Base-by-base conservation (phyloP, 1,140 invertebrate genomes). In the Anadara kagoshimensis region DNA sequence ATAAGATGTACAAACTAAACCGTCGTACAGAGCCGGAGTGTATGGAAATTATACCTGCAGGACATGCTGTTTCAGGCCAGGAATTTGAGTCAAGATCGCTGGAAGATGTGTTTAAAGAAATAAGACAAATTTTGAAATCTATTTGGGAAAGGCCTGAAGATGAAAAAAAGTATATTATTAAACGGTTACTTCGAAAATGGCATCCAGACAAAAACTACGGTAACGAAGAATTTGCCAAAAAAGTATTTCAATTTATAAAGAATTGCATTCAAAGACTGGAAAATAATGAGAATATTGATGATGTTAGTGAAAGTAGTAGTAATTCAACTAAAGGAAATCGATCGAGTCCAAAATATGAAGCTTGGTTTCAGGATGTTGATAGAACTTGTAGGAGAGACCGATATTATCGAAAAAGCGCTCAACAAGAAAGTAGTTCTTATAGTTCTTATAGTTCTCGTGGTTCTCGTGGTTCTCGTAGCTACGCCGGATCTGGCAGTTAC, bases 161-260 rank as follows among this genome's bases (percentile, higher is more conserved):
- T 43, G 80, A 86, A 47, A 72, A 84, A 51, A 84, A 79, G 49
- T 77, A 77, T 43, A 77, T 86, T 24, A 73, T 85, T 12, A 86
- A 86, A 69, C 68, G 86, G 49, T 45, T 88, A 1, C 56, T 86
- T 16, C 71, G 84, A 20, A 79, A 84, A 65, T 88, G 85, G 85
- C 86, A 88, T 77, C 87, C 87, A 62, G 87, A 88, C 66, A 86
- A 85, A 78, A 88, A 88, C 73, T 61, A 56, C 24, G 83, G 75
- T 0, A 74, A 83, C 56, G 76, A 84, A 78, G 58, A 77, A 10
- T 69, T 84, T 41, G 78, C 81, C 24, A 83, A 74, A 1, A 69
- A 79, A 45, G 74, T 87, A 7, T 85, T 79, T 26, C 78, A 87
- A 41, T 75, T 66, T 56, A 83, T 85, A 20, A 59, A 73, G 20